Conservation (phyloP, 2,888 invertebrate species). For the Hedya salicella region DNA sequence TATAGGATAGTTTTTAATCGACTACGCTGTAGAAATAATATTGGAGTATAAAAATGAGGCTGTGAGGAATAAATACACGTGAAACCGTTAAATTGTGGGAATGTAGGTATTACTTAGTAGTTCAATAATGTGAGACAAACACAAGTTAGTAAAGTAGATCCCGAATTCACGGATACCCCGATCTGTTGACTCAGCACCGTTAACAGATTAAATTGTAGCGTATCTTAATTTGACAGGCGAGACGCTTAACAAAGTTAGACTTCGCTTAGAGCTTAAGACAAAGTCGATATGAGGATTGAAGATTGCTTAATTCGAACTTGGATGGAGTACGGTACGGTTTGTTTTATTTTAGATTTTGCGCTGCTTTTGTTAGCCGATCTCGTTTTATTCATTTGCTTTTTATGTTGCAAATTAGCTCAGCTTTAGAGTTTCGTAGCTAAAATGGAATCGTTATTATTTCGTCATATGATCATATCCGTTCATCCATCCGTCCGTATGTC, state of each 20-base stretch:
- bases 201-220: conserved; percentile 54
- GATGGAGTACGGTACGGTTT: conserved; percentile 15
- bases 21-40: too few species aligned
- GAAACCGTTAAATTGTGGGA: too few species aligned
- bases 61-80: too few species aligned
- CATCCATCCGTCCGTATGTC: too few species aligned
- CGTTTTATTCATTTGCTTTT: too few species aligned
- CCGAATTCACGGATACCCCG: conserved; percentile 16
- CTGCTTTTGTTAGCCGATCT: neutral
- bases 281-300: conserved; percentile 39
- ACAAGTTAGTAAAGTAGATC: conserved; percentile 16
- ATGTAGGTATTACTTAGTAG: too few species aligned
- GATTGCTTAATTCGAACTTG: conserved; percentile 29
- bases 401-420: too few species aligned
- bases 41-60: too few species aligned
- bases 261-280: conserved; percentile 39
- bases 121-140: neutral
- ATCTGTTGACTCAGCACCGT: conserved; percentile 58
- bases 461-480: too few species aligned
- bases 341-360: conserved; percentile 8
- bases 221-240: conserved; percentile 59
- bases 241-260: conserved; percentile 46
- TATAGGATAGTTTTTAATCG: too few species aligned
- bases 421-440: too few species aligned
- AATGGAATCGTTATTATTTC: too few species aligned